Base-by-base conservation (phyloP, 53 echinoderm and acorn worm species). In the Patiria pectinifera region DNA sequence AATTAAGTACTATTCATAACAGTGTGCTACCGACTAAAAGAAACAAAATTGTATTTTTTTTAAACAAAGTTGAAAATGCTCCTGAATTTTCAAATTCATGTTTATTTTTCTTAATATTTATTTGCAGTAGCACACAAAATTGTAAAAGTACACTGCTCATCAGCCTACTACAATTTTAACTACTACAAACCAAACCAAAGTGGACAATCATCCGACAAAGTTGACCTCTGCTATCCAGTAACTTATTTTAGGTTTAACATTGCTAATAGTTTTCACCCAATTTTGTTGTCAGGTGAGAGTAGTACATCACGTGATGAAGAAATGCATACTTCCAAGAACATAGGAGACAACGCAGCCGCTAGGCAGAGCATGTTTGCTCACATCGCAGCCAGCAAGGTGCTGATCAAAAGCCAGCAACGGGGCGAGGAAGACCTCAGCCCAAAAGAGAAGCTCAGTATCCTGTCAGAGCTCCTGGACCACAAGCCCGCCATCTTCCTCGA, bases 401-500 rank as follows among this genome's bases (percentile, higher is more conserved):
- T 78, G 43, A 94, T 97, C 26, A 95, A 95, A 79, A 97, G 91
- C 86, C 97, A 95, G 71, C 97, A 97, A 81, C 78, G 92, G 19
- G 96, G 92, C 83, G 97, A 97, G 26, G 93, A 84, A 21, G 97
- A 97, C 6, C 87, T 94, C 24, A 71, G 91, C 23, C 24, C 79
- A 0, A 86, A 93, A 45, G 93, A 97, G 74, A 96, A 95, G 71
- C 48, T 91, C 8, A 53, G 80, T 44, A 93, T 97, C 79, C 71
- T 97, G 3, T 44, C 35, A 60, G 92, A 94, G 60, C 81, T 94
- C 11, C 92, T 96, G 6, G 85, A 94, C 16, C 85, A 89, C 43
- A 93, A 94, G 70, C 97, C 97, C 1, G 87, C 87, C 25, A 84
- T 96, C 21, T 97, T 97, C 71, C 85, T 95, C 24, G 97, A 97